Base-by-base conservation (phyloP, 2,888 invertebrate species). In the Mactromeris polynyma region DNA sequence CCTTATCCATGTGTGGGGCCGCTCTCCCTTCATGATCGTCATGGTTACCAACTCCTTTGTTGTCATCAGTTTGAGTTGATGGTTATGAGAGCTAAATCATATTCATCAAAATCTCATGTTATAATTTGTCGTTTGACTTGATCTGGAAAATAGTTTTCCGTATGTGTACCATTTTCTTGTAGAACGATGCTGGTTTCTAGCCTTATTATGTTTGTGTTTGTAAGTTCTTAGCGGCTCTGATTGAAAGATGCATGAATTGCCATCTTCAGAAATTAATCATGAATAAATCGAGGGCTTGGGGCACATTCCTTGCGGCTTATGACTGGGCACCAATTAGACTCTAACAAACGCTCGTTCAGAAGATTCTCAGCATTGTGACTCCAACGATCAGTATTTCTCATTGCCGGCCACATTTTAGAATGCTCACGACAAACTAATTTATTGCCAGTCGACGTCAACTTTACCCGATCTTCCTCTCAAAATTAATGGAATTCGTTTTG, bases 401-500 rank as follows among this genome's bases (percentile, higher is more conserved):
- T 73, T 73, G 73, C 26, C 33, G 73, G 73, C 73, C 73, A 73
- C 17, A 73, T 73, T 33, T 73, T 19, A 73, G 73, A 73, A 73
- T 73, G 73, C 73, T 73, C 73, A 78, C 82, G 84, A 88, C 86
- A 86, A 92, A 82, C 89, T 92, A 92, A 92, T 92, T 92, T 90
- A 89, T 92, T 77, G 78, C 87, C 69, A 85, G 90, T 77, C 85
- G 85, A 46, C 58, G 80, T 33, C 81, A 69, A 33, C 40, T 77
- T 86, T 81, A 85, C 87, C 90, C 85, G 85, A n/a, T 36, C 78
- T 77, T 51, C 82, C 73, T 86, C 81, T 38, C 64, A 85, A 88
- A 88, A 92, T 92, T 90, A 92, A 92, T 92, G 90, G 92, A 92
- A 90, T 90, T 89, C 85, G 83, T 88, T 87, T 73, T 73, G 73